These are phyloP conservation scores for Cranoglanis bouderius DNA, from an alignment of 2,113 vertebrate genomes.

Conservation along the genomic window DNA sequence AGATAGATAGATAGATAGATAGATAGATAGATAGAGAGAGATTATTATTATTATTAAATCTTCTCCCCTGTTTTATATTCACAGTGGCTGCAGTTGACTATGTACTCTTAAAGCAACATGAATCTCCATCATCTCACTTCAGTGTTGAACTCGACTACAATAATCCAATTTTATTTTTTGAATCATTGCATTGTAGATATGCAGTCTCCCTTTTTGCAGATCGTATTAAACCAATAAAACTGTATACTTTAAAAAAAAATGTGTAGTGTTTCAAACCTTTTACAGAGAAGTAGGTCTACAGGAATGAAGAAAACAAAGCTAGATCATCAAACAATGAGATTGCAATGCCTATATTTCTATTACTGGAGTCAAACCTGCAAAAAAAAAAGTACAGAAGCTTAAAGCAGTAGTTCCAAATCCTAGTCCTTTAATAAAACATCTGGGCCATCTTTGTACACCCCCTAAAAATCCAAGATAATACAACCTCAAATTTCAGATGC, in stretches of 20 bases:
- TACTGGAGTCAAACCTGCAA: not conserved
- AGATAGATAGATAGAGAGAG: no score
- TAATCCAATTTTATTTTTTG: not conserved
- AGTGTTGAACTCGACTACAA: not conserved
- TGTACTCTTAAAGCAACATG: constrained; percentile 74
- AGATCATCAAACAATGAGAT: not conserved
- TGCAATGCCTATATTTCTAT: not conserved
- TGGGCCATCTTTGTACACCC: not conserved
- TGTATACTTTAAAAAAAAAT: not conserved
- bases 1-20: no score
- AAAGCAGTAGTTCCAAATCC: not conserved
- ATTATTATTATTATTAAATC: not conserved
- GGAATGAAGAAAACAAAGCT: not conserved
- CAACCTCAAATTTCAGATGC: not conserved
- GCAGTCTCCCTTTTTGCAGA: not conserved
- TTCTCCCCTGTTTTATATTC: constrained; percentile 49
- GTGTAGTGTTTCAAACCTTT: not conserved
- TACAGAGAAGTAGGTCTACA: not conserved
- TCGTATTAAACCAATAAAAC: constrained; percentile 11
- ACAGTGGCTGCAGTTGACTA: constrained; percentile 81
- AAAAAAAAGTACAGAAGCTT: not conserved
- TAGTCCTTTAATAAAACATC: not conserved
- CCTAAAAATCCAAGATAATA: not conserved
- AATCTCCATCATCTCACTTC: not conserved
- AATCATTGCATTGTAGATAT: not conserved